phyloP scores from a whole-genome alignment of 2,113 vertebrate genomes.

The Monopterus albus region DNA sequence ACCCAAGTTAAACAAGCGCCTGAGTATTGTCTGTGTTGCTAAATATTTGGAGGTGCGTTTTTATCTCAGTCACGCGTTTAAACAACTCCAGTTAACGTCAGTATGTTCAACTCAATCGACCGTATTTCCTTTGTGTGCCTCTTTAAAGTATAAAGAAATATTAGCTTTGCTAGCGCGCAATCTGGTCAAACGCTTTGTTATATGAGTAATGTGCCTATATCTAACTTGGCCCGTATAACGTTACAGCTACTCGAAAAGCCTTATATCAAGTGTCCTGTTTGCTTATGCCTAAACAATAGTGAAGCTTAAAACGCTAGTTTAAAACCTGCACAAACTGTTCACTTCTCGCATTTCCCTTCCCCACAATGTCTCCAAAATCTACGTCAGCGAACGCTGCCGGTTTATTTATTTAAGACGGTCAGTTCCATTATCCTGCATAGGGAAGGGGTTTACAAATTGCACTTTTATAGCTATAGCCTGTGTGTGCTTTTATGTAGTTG shows the following conservation, averaged over 20 bases:
- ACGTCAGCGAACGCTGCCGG: constrained; percentile 45
- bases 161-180: constrained; percentile 48
- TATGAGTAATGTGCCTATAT: constrained; percentile 38
- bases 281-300: background rate
- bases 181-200: constrained; percentile 49
- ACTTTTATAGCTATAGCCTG: background rate
- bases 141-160: constrained; percentile 21
- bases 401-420: constrained; percentile 27
- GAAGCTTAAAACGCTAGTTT: constrained; percentile 7
- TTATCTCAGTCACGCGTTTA: background rate
- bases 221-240: constrained; percentile 18
- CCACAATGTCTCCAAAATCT: constrained; percentile 51
- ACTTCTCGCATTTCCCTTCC: background rate
- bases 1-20: background rate
- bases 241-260: constrained; percentile 14
- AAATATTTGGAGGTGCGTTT: background rate
- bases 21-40: background rate
- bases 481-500: background rate
- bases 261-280: constrained; percentile 10
- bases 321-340: constrained; percentile 29
- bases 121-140: constrained; percentile 65
- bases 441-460: background rate
- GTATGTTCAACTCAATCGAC: constrained; percentile 24
- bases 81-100: background rate
- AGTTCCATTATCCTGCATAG: constrained; percentile 33